Conservation (phyloP, 2,888 invertebrate genomes). For the Mythimna loreyi region DNA sequence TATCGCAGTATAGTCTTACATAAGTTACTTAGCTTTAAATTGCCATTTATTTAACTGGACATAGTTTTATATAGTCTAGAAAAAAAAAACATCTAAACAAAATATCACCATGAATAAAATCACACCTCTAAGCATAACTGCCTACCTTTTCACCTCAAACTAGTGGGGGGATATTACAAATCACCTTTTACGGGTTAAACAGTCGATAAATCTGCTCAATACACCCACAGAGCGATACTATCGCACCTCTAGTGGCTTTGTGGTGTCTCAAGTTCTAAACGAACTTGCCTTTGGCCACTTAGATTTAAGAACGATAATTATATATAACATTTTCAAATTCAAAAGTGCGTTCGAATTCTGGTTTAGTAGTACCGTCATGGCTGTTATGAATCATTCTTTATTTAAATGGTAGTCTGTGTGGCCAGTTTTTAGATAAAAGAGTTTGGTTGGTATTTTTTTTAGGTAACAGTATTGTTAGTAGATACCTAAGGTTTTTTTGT, state of each 20-base stretch:
- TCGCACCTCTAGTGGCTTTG: slow-evolving; percentile 79
- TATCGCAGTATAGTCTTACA: too few species aligned
- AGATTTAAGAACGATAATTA: slow-evolving; percentile 83
- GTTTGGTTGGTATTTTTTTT: slow-evolving; percentile 28
- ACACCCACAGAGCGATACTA: slow-evolving; percentile 83
- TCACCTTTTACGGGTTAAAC: slow-evolving; percentile 84
- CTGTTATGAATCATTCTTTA: slow-evolving; percentile 52
- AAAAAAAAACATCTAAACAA: not conserved
- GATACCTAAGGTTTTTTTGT: slow-evolving; percentile 18
- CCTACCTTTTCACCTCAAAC: slow-evolving; percentile 65
- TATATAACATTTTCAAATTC: slow-evolving; percentile 76
- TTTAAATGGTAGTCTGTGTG: slow-evolving; percentile 55
- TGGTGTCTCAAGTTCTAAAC: slow-evolving; percentile 78
- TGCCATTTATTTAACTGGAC: not conserved
- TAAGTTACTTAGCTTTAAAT: too few species aligned
- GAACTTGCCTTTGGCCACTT: slow-evolving; percentile 78
- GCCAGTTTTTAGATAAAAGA: slow-evolving; percentile 45
- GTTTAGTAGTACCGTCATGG: slow-evolving; percentile 52
- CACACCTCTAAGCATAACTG: slow-evolving; percentile 32
- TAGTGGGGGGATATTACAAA: slow-evolving; percentile 80
- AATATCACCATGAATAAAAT: slow-evolving; percentile 29
- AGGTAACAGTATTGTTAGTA: not conserved
- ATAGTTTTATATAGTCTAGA: not conserved
- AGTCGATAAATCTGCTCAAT: slow-evolving; percentile 84
- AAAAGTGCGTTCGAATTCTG: slow-evolving; percentile 65